Evolutionary conservation across 1,140 invertebrate genomes (phyloP).

Genomic region (Magallana ariakensis): DNA sequence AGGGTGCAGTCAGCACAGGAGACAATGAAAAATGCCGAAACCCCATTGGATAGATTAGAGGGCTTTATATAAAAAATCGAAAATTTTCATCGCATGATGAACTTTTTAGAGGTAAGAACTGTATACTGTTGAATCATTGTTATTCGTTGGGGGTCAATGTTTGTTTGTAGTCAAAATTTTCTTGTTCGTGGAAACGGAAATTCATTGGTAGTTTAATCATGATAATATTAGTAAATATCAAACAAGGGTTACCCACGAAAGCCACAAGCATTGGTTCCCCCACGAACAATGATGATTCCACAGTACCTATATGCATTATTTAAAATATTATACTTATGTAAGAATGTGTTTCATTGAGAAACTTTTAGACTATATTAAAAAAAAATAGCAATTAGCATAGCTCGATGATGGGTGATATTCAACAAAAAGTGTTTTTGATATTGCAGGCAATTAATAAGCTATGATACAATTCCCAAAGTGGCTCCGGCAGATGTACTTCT

Average conservation of each 20-base stretch:
- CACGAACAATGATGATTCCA: too few relatives aligned
- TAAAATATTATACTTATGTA: conserved; percentile 9
- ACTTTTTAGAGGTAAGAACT: conserved; percentile 40
- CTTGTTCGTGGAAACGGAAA: too few relatives aligned
- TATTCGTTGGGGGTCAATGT: too few relatives aligned
- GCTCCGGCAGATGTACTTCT: conserved; percentile 45
- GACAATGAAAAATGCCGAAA: conserved; percentile 30
- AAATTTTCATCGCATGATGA: conserved; percentile 43
- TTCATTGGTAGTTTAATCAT: too few relatives aligned
- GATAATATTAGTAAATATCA: too few relatives aligned
- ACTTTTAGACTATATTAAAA: background rate
- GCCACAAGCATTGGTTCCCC: too few relatives aligned
- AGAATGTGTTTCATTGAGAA: background rate
- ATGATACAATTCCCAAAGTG: conserved; percentile 45
- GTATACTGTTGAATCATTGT: background rate
- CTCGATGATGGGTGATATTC: background rate
- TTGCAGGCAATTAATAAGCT: conserved; percentile 56
- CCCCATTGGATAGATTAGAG: conserved; percentile 42
- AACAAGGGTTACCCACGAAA: too few relatives aligned
- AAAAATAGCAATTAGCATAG: background rate
- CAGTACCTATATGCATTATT: background rate
- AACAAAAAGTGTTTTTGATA: background rate
- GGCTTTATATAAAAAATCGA: conserved; percentile 48
- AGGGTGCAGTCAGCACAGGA: conserved; percentile 43
- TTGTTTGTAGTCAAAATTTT: too few relatives aligned